A percentile compares a stretch with the other conserved stretches of the same genome.
Evolutionary conservation across 2,888 invertebrate genomes (phyloP).

Genomic region (Pandemis heparana): DNA sequence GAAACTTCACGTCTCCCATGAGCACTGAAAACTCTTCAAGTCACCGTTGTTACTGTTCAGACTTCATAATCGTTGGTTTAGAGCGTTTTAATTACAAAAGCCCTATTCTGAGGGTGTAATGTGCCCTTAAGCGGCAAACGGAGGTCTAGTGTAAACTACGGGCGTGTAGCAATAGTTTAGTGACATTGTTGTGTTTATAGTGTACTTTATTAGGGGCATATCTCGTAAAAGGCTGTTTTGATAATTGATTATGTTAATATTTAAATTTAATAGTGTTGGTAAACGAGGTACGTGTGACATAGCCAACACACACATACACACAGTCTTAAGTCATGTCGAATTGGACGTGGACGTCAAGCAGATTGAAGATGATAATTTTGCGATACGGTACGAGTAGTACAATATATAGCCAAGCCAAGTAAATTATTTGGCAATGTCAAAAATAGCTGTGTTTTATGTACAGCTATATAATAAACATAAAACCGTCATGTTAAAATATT

Average conservation of each 20-base stretch:
- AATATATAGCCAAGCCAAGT: no score
- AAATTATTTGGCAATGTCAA: no score
- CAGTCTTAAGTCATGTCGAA: neutral
- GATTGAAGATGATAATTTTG: no score
- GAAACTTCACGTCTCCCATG: constrained; percentile 38
- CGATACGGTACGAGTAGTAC: no score
- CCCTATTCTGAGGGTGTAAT: constrained; percentile 79
- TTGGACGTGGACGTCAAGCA: neutral
- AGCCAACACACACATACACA: neutral
- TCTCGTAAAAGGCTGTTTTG: constrained; percentile 45
- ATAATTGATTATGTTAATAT: constrained; percentile 46
- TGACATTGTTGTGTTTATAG: constrained; percentile 64
- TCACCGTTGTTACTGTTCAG: constrained; percentile 42
- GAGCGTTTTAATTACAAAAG: constrained; percentile 81
- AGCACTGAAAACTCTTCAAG: constrained; percentile 41
- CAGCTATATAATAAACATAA: no score
- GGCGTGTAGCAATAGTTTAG: constrained; percentile 35
- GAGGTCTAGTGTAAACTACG: constrained; percentile 47
- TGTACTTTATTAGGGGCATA: constrained; percentile 48
- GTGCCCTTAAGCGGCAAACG: constrained; percentile 73
- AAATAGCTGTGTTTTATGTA: no score
- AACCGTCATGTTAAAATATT: no score
- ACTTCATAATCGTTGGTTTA: constrained; percentile 75
- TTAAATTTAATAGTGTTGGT: constrained; percentile 8
- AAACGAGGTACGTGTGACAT: neutral